phyloP scores from a whole-genome alignment of 2,113 vertebrate species.

The Corythoichthys haematopterus region DNA sequence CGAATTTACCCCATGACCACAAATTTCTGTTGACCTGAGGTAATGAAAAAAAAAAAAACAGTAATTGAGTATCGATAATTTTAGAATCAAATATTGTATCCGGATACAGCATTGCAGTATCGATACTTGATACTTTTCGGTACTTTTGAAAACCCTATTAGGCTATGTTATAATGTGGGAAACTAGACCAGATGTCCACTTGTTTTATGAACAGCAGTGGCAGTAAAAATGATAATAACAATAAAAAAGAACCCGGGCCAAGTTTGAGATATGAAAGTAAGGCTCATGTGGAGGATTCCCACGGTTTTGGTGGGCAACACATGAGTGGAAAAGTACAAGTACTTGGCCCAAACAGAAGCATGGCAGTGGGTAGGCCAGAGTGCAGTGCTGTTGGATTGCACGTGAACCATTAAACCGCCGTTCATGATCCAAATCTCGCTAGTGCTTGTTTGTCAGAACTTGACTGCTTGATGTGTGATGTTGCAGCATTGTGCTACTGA shows the following conservation, averaged over 20 bases:
- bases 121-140: too few species aligned
- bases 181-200: conserved; percentile 16
- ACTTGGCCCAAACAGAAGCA: conserved; percentile 17
- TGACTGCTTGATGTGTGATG: conserved; percentile 38
- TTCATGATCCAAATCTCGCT: conserved; percentile 23
- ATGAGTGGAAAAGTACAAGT: conserved; percentile 40
- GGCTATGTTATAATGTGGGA: conserved; percentile 1
- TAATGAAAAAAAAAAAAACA: too few species aligned
- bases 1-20: too few species aligned
- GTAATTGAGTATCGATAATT: too few species aligned
- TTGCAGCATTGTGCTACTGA: conserved; percentile 20
- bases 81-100: too few species aligned
- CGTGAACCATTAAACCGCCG: conserved; percentile 35
- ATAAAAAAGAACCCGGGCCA: conserved; percentile 10
- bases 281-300: conserved; percentile 8
- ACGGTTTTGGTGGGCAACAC: conserved; percentile 7
- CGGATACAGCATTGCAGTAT: too few species aligned
- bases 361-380: conserved; percentile 46
- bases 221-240: conserved; percentile 11
- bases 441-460: conserved; percentile 9
- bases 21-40: too few species aligned
- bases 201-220: conserved; percentile 29
- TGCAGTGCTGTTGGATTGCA: conserved; percentile 30
- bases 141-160: too few species aligned
- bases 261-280: conserved; percentile 40